These are phyloP conservation scores for Lepidurus apus DNA, from an alignment of 1,140 invertebrate species.

Conservation along the genomic window DNA sequence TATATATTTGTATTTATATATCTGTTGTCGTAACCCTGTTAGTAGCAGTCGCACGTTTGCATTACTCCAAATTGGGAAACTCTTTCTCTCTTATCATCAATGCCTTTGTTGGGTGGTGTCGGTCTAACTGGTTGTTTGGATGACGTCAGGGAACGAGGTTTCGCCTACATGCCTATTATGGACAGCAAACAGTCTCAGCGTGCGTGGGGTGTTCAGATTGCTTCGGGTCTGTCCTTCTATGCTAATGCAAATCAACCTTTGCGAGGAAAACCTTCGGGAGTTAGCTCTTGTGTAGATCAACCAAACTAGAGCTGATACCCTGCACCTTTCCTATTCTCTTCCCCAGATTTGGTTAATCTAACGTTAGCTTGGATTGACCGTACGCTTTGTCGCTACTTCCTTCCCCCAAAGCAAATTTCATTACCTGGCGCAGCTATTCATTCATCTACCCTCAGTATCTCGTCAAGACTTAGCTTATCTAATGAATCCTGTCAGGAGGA, in stretches of 20 bases:
- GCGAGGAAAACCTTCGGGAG: not conserved
- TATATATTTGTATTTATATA: too few species aligned
- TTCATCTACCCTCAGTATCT: too few species aligned
- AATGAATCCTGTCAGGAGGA: too few species aligned
- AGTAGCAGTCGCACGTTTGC: too few species aligned
- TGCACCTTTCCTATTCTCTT: too few species aligned
- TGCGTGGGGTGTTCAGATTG: not conserved
- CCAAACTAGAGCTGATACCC: not conserved
- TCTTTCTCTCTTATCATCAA: not conserved
- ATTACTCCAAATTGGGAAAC: not conserved
- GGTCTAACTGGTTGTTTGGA: not conserved
- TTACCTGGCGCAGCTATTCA: too few species aligned
- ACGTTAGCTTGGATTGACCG: too few species aligned
- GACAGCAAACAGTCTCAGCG: not conserved
- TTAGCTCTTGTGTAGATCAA: not conserved
- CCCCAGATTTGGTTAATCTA: too few species aligned
- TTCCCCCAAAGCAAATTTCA: too few species aligned
- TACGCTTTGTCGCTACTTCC: too few species aligned
- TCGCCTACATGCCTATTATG: slow-evolving; percentile 15
- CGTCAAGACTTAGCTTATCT: too few species aligned
- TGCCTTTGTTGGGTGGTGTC: not conserved
- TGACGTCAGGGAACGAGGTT: not conserved
- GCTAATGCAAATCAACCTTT: not conserved
- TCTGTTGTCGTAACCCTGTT: too few species aligned
- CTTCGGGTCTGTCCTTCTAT: not conserved